These are phyloP conservation scores for Exaiptasia diaphana DNA, from an alignment of 64 coral and sea anemone genomes.

Conservation along the genomic window DNA sequence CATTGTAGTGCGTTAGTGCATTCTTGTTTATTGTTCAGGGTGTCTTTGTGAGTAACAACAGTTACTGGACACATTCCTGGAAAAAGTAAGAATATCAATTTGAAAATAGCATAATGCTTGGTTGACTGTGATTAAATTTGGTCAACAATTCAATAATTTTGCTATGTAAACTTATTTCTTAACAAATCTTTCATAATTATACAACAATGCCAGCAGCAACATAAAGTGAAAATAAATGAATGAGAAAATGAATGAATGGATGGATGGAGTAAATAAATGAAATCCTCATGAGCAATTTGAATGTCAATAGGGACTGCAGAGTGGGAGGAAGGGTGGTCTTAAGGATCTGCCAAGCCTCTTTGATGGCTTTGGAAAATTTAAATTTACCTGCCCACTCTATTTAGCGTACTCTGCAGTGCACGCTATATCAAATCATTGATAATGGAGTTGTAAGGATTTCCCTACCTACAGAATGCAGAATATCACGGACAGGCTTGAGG, in stretches of 20 bases:
- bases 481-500: slow-evolving; percentile 52
- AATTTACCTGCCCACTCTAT: neutral
- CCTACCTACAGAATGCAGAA: slow-evolving; percentile 50
- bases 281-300: neutral
- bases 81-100: neutral
- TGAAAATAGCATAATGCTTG: neutral
- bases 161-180: neutral
- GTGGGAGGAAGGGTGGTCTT: too few species aligned
- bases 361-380: neutral
- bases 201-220: neutral
- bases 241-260: neutral
- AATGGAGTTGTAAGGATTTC: too few species aligned
- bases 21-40: neutral
- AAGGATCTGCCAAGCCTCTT: too few species aligned
- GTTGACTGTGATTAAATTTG: neutral
- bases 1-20: slow-evolving; percentile 33
- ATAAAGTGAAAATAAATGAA: neutral
- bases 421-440: neutral
- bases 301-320: neutral
- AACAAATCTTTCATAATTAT: neutral
- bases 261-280: neutral
- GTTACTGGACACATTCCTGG: slow-evolving; percentile 58
- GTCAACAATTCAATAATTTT: neutral
- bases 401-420: neutral
- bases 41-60: slow-evolving; percentile 55